These are phyloP conservation scores for Sminthurinus aureus DNA, from an alignment of 2,888 invertebrate genomes.

Conservation along the genomic window DNA sequence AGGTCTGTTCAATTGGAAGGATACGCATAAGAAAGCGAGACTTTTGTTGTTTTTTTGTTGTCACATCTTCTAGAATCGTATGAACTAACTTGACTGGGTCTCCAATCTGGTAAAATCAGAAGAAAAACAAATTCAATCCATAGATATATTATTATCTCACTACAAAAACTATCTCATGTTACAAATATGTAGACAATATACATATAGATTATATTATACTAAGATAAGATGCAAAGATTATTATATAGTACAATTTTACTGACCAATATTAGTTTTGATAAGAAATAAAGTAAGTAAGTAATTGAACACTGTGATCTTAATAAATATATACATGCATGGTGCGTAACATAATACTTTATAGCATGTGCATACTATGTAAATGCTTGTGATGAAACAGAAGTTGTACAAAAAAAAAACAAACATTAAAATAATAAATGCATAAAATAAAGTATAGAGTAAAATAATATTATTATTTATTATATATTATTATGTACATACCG, in stretches of 20 bases:
- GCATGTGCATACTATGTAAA: no score
- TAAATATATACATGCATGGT: no score
- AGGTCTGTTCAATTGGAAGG: constrained; percentile 81
- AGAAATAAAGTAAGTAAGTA: no score
- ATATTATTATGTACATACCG: constrained; percentile 61
- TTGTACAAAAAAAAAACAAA: no score
- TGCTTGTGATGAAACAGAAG: no score
- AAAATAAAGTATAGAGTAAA: no score
- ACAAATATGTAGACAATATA: no score
- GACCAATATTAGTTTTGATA: background rate
- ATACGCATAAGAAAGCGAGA: constrained; percentile 80
- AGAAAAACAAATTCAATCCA: constrained; percentile 26
- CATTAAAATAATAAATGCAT: no score
- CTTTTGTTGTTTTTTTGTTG: constrained; percentile 73
- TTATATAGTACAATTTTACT: background rate
- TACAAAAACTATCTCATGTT: no score
- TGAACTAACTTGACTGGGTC: constrained; percentile 77
- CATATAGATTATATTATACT: background rate
- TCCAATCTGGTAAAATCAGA: constrained; percentile 64
- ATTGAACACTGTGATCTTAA: no score
- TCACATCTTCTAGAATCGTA: constrained; percentile 77
- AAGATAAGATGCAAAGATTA: background rate
- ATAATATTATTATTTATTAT: background rate
- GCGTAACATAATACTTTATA: background rate
- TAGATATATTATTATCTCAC: no score